These are phyloP conservation scores for Cheilosia soror DNA, from an alignment of 2,888 invertebrate genomes.

Conservation along the genomic window DNA sequence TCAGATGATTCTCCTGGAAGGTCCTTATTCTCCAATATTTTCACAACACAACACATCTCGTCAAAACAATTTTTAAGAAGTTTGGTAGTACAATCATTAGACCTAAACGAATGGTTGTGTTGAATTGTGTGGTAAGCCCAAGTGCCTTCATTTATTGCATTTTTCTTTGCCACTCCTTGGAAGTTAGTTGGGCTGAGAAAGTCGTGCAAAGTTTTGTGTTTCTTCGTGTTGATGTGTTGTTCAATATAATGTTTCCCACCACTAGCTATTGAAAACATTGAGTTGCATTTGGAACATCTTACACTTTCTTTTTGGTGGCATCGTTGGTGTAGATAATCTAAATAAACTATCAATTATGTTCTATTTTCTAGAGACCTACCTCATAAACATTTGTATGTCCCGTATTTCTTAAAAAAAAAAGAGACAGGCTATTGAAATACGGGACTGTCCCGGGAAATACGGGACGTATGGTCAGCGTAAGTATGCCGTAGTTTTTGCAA, in stretches of 20 bases:
- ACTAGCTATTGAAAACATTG: conserved; percentile 18
- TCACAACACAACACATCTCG: conserved; percentile 38
- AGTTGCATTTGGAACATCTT: conserved; percentile 1
- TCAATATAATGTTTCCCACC: not conserved
- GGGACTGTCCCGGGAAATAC: too few species aligned
- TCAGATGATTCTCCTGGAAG: conserved; percentile 67
- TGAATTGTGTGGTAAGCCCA: conserved; percentile 27
- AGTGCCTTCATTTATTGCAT: conserved; percentile 22
- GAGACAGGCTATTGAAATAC: too few species aligned
- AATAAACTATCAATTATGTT: conserved; percentile 7
- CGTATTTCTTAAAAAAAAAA: too few species aligned
- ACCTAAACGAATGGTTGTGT: conserved; percentile 25
- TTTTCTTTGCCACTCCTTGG: conserved; percentile 18
- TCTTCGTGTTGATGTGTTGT: conserved; percentile 33
- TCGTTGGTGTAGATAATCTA: conserved; percentile 1
- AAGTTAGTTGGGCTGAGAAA: conserved; percentile 10
- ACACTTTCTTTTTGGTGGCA: conserved; percentile 27
- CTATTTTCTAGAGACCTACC: not conserved
- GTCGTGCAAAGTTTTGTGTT: conserved; percentile 27
- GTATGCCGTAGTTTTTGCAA: too few species aligned
- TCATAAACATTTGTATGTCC: too few species aligned
- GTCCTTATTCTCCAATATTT: conserved; percentile 56
- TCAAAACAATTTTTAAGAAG: conserved; percentile 26
- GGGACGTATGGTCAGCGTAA: too few species aligned
- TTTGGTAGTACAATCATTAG: conserved; percentile 20